Evolutionary conservation across 2,888 invertebrate species (phyloP), one percentile per base, ranked within the genome.

Genomic region (Pimpla rufipes): DNA sequence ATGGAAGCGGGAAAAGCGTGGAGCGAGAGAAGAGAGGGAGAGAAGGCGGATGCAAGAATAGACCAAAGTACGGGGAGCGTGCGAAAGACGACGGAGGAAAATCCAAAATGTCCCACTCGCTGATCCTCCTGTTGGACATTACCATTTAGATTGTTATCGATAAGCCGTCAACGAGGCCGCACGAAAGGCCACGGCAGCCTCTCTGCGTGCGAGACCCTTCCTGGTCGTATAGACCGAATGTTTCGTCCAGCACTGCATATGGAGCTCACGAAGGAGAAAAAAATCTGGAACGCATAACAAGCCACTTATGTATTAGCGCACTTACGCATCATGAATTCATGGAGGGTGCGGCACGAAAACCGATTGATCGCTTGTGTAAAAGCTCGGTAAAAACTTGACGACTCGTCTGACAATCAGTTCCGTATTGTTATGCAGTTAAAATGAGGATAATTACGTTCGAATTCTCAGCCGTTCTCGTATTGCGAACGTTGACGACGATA

Each of bases 101-200:
- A 73, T 77, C 81, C 68, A 74, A 81, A 84, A 71, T 29, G 78
- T 76, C 79, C 74, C 21, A 78, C 70, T 84, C 81, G 52, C 73
- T 73, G 81, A 83, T 82, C 77, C 85, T 82, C 66, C 81, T 50
- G 64, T 81, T 47, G 73, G 64, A 85, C 81, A 89, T 87, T 88
- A 88, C 85, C 88, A 88, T 89, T 89, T 89, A 88, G 86, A 87
- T 86, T 86, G 86, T 85, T 83, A 81, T 84, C 83, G 86, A 86
- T 88, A 84, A 88, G 76, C 86, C 81, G 29, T 59, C 74, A 50
- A 73, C 40, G 42, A 50, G 42, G 62, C 52, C 59, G 59, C 42
- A 67, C 40, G 57, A 21, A 57, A 59, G 67, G 67, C 23, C 45
- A 42, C 37, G 66, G 10, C 35, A 40, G 11, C 37, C 29, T 50